Conservation (phyloP, 2,113 vertebrate genomes). For the Ciconia boyciana region DNA sequence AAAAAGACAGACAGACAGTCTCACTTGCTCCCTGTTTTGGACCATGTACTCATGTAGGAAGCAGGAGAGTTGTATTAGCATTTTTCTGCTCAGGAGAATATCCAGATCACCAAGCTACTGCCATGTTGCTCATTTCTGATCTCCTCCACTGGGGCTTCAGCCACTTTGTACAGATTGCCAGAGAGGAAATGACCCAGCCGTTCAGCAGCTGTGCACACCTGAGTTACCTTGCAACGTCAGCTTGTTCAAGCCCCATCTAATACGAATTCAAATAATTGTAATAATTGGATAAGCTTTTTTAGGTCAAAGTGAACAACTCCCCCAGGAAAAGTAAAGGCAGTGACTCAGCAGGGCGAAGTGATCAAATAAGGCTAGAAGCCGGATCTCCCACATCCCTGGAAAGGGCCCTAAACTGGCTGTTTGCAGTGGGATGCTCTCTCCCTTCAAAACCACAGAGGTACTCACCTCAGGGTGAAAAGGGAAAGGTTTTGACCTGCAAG, state of each 20-base stretch:
- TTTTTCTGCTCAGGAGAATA: background rate
- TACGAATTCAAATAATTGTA: background rate
- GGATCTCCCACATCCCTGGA: background rate
- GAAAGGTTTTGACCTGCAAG: background rate
- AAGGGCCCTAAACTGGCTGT: background rate
- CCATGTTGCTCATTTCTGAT: background rate
- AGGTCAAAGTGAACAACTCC: background rate
- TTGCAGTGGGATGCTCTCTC: background rate
- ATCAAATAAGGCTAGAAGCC: background rate
- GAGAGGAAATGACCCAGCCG: background rate
- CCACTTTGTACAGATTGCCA: background rate
- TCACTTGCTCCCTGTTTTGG: background rate
- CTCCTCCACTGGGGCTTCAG: background rate
- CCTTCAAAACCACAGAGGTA: background rate
- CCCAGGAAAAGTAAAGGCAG: background rate
- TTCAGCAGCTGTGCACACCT: background rate
- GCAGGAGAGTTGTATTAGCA: background rate
- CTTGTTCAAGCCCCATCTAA: background rate
- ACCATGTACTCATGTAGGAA: accelerated
- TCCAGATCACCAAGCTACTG: background rate
- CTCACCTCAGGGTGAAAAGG: background rate
- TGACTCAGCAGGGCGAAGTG: background rate
- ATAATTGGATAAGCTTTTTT: background rate
- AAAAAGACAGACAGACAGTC: background rate
- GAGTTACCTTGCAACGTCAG: background rate